Conservation (phyloP, 2,888 invertebrate species). For the Sarcophaga rosellei region DNA sequence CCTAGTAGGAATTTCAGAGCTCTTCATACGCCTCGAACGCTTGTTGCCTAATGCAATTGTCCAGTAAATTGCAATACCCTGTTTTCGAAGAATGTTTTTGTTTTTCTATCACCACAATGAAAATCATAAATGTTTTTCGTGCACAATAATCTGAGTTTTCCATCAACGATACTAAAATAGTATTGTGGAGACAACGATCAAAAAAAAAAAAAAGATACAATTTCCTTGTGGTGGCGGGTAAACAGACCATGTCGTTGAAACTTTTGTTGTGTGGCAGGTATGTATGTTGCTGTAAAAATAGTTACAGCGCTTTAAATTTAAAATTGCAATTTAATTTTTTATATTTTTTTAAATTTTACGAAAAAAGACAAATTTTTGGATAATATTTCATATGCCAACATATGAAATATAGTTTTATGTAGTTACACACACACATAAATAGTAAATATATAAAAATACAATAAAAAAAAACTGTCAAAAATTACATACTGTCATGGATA, state of each 20-base stretch:
- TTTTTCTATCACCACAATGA: background rate
- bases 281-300: no score
- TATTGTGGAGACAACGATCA: constrained; percentile 11
- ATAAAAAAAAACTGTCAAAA: constrained; percentile 26
- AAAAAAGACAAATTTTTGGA: background rate
- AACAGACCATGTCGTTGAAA: background rate
- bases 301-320: background rate
- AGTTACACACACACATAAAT: background rate
- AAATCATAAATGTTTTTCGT: constrained; percentile 9
- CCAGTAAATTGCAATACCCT: no score
- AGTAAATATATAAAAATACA: background rate
- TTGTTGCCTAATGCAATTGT: no score
- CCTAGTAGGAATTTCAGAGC: no score
- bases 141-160: background rate
- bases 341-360: background rate
- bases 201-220: constrained; percentile 13
- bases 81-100: no score
- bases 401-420: constrained; percentile 37
- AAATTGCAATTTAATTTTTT: background rate
- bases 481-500: background rate
- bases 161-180: background rate
- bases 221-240: constrained; percentile 16
- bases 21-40: no score
- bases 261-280: no score
- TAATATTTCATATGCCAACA: constrained; percentile 12